Conservation (phyloP, 1,140 invertebrate genomes). For the Hesperophylax magnus region DNA sequence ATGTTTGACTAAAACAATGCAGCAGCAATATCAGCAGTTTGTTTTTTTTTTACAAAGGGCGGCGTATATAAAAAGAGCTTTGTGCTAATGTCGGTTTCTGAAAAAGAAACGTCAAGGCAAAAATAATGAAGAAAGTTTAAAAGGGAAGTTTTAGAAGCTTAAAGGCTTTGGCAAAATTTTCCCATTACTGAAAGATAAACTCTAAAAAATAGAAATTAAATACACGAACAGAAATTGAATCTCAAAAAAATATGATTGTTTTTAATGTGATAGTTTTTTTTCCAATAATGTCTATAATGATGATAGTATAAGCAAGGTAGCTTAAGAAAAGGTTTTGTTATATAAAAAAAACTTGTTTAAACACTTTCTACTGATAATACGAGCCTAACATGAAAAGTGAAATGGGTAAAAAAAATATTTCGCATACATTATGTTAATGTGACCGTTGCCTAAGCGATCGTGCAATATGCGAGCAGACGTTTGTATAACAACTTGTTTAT, state of each 20-base stretch:
- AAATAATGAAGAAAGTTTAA: constrained; percentile 33
- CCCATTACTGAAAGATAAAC: neutral
- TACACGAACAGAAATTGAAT: neutral
- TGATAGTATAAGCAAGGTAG: too few species aligned
- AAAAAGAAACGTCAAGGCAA: constrained; percentile 18
- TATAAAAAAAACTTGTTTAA: neutral
- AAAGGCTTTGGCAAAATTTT: neutral
- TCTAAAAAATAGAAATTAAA: neutral
- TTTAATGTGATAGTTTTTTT: neutral
- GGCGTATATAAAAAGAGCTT: neutral
- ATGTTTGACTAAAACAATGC: too few species aligned
- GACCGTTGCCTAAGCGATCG: neutral
- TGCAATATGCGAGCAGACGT: too few species aligned
- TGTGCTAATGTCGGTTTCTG: neutral
- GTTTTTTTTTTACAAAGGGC: neutral
- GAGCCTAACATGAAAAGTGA: constrained; percentile 1
- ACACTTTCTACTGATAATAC: constrained; percentile 6
- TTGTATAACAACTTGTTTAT: too few species aligned
- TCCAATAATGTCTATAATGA: too few species aligned
- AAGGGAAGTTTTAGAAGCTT: neutral
- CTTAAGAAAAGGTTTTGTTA: too few species aligned
- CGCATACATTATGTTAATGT: neutral
- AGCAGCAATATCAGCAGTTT: too few species aligned
- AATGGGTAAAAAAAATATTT: neutral
- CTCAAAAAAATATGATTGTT: neutral